These are phyloP conservation scores for Cygnus atratus DNA, from an alignment of 2,113 vertebrate genomes.

Conservation along the genomic window DNA sequence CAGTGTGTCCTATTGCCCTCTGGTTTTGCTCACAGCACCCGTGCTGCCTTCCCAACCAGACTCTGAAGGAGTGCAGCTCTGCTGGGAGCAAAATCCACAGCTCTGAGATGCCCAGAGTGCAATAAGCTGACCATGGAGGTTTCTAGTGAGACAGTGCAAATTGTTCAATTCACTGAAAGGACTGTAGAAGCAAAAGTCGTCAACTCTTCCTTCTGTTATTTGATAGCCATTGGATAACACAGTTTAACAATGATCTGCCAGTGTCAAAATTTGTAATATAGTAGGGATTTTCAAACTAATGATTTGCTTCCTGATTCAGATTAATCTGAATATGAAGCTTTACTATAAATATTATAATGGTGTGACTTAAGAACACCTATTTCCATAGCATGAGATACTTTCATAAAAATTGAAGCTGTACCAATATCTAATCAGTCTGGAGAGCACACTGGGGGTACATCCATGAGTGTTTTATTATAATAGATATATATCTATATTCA, in stretches of 20 bases:
- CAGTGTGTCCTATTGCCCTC: accelerated
- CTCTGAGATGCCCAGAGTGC: not conserved
- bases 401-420: not conserved
- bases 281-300: not conserved
- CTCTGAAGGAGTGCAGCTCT: accelerated
- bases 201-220: not conserved
- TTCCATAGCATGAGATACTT: not conserved
- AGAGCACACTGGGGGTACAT: not conserved
- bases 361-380: not conserved
- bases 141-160: not conserved
- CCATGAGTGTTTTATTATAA: not conserved
- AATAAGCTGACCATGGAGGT: not conserved
- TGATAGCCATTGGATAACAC: not conserved
- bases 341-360: not conserved
- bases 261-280: not conserved
- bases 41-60: not conserved
- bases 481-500: not conserved
- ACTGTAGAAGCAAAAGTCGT: not conserved
- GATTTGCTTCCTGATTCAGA: not conserved
- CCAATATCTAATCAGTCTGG: not conserved
- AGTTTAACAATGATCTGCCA: not conserved
- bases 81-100: not conserved
- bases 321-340: not conserved
- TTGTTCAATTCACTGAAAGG: not conserved
- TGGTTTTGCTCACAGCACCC: not conserved